These are phyloP conservation scores for Perdita meconis DNA, from an alignment of 2,888 invertebrate genomes.

Conservation along the genomic window DNA sequence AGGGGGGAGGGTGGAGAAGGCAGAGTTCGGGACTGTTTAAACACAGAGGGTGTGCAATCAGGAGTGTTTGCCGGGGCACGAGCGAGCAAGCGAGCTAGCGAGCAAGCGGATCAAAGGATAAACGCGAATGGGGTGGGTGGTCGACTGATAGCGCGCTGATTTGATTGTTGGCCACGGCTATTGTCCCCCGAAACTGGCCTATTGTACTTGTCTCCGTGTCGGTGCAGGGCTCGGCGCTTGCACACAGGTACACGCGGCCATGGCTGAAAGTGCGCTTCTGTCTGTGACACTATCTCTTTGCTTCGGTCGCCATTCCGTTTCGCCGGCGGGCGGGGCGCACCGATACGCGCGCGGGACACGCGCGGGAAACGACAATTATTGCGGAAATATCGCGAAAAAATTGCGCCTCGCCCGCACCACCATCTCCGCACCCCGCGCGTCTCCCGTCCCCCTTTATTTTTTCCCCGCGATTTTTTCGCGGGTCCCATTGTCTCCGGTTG, in stretches of 20 bases:
- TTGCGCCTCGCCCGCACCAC: constrained; percentile 37
- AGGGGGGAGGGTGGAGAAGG: constrained; percentile 35
- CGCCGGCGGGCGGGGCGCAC: constrained; percentile 23
- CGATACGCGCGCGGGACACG: constrained; percentile 45
- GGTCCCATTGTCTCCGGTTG: too few relatives aligned
- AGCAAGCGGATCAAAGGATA: constrained; percentile 76
- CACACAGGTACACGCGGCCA: constrained; percentile 66
- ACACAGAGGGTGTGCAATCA: constrained; percentile 82
- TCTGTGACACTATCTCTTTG: constrained; percentile 77
- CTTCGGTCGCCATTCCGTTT: constrained; percentile 55
- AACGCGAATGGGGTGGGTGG: constrained; percentile 70
- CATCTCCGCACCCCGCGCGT: not conserved
- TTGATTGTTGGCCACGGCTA: constrained; percentile 83
- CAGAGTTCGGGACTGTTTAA: constrained; percentile 79
- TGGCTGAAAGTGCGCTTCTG: constrained; percentile 67
- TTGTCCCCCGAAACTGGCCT: constrained; percentile 80
- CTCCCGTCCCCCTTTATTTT: not conserved
- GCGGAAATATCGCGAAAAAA: constrained; percentile 67
- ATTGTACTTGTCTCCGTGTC: constrained; percentile 73
- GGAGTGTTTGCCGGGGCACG: constrained; percentile 82
- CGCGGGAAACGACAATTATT: constrained; percentile 66
- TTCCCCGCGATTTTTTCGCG: not conserved
- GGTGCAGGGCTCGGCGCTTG: constrained; percentile 63
- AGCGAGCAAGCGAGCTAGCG: constrained; percentile 74
- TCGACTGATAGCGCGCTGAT: constrained; percentile 82